These are phyloP conservation scores for Acleris cristana DNA, from an alignment of 2,888 invertebrate species.

Conservation along the genomic window DNA sequence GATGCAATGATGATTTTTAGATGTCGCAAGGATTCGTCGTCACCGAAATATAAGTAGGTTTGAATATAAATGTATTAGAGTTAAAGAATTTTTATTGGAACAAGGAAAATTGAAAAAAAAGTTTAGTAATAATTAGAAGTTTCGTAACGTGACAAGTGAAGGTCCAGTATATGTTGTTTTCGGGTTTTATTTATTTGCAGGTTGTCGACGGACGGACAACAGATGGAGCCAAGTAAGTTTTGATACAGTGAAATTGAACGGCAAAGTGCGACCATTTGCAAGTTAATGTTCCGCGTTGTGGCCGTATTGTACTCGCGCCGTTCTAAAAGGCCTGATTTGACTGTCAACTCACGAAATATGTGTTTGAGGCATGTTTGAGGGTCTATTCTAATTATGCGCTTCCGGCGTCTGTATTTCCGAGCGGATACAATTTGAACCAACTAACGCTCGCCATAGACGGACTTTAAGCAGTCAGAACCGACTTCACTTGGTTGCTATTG, in stretches of 20 bases:
- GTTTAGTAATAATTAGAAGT: slow-evolving; percentile 35
- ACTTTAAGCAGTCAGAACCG: too few species aligned
- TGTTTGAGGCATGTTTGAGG: too few species aligned
- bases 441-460: too few species aligned
- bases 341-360: too few species aligned
- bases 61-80: slow-evolving; percentile 35
- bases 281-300: slow-evolving; percentile 5
- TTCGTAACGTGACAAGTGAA: slow-evolving; percentile 40
- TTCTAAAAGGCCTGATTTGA: background rate
- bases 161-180: slow-evolving; percentile 42
- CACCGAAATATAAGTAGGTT: slow-evolving; percentile 29
- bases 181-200: slow-evolving; percentile 39
- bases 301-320: background rate
- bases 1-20: slow-evolving; percentile 12
- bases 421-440: too few species aligned
- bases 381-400: too few species aligned
- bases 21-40: slow-evolving; percentile 1
- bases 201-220: slow-evolving; percentile 28
- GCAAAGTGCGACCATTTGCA: slow-evolving; percentile 32
- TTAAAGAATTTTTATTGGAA: slow-evolving; percentile 43
- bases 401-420: too few species aligned
- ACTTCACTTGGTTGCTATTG: too few species aligned
- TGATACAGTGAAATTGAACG: slow-evolving; percentile 21
- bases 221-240: slow-evolving; percentile 39
- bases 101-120: slow-evolving; percentile 40